These are phyloP conservation scores for Helicoverpa assulta DNA, from an alignment of 2,888 invertebrate species.

Conservation along the genomic window DNA sequence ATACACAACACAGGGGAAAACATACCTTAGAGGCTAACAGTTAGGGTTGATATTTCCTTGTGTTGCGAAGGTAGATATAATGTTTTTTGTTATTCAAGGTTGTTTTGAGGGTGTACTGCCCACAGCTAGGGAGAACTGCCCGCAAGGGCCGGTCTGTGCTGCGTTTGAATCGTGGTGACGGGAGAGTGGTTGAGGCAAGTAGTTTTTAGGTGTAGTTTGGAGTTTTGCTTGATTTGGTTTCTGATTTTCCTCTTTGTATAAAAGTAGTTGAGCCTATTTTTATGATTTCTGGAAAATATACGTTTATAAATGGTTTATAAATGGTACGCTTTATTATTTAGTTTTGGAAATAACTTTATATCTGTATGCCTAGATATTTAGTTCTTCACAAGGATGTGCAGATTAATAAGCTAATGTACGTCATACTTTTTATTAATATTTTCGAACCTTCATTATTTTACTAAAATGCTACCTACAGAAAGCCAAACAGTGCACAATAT, in stretches of 20 bases:
- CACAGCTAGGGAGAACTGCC: slow-evolving; percentile 87
- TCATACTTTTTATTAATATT: no score
- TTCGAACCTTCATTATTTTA: no score
- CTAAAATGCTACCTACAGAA: no score
- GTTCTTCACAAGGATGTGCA: no score
- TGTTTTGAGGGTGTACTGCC: slow-evolving; percentile 88
- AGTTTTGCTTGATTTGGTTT: background rate
- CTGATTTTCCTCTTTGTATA: background rate
- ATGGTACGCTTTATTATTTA: no score
- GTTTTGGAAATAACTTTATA: no score
- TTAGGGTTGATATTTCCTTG: slow-evolving; percentile 68
- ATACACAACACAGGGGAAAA: slow-evolving; percentile 48
- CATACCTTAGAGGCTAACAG: slow-evolving; percentile 8
- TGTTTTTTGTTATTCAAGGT: slow-evolving; percentile 81
- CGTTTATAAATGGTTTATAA: no score
- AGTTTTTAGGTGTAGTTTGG: slow-evolving; percentile 2
- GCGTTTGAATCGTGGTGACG: slow-evolving; percentile 71
- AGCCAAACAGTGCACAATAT: no score
- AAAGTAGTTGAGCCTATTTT: no score
- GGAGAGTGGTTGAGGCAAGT: slow-evolving; percentile 33
- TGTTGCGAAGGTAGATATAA: slow-evolving; percentile 69
- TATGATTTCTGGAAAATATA: no score
- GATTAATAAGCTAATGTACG: no score
- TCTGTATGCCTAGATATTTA: no score
- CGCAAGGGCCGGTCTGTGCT: slow-evolving; percentile 85